Evolutionary conservation across 2,113 vertebrate genomes (phyloP), one percentile per base, ranked within the genome.

Genomic region (Pipa parva): DNA sequence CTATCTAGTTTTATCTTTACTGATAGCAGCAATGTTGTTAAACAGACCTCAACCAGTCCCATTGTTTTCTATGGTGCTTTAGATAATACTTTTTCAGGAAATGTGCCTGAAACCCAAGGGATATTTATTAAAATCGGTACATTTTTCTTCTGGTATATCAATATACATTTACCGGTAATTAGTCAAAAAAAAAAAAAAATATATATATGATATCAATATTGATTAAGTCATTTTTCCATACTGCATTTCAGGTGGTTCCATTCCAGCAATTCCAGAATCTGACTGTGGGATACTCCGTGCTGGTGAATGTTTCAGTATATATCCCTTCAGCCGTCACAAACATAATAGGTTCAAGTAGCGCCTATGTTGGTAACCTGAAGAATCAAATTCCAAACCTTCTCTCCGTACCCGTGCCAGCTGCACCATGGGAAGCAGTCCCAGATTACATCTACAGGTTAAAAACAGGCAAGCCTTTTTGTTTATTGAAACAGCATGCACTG

Each of bases 401-500:
- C 76, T 92, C 93, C 0, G 78, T 98, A 76, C 91, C 83, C 1
- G 76, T 92, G 10, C 86, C 94, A 60, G 88, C 92, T 55, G 75
- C 88, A 42, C 87, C 86, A 0, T 98, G 95, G 97, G 85, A 81
- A 54, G 71, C 90, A 36, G 84, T 77, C 71, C 94, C 97, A 0
- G 89, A 89, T 0, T 78, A 88, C 58, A 87, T 85, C 76, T 90
- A 90, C 79, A 93, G 92, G 84, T 84, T 98, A 71, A 96, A 93
- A 85, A 98, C 97, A 80, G 95, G 97, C 92, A 86, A 92, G 89
- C n/a, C n/a, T n/a, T n/a, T n/a, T n/a, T n/a, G n/a, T n/a, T n/a
- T n/a, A n/a, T n/a, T n/a, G n/a, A n/a, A n/a, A n/a, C n/a, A n/a
- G n/a, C n/a, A n/a, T n/a, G n/a, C n/a, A n/a, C n/a, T n/a, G n/a